phyloP scores from a whole-genome alignment of 2,888 invertebrate genomes.

The Idaea aversata region DNA sequence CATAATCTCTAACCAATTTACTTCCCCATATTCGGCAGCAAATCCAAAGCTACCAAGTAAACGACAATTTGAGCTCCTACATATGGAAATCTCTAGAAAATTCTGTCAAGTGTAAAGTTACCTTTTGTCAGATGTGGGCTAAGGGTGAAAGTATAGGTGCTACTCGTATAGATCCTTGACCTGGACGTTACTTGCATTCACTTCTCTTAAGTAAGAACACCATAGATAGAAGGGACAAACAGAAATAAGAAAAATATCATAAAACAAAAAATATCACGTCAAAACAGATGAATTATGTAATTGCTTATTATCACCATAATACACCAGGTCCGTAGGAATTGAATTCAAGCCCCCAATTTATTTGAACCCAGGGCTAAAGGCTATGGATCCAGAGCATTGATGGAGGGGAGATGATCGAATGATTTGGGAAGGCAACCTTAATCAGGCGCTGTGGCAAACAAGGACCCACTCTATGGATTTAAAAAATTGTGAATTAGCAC shows the following conservation, averaged over 20 bases:
- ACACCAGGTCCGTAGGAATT: too few relatives aligned
- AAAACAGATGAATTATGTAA: too few relatives aligned
- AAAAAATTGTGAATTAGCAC: too few relatives aligned
- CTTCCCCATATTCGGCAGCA: neutral
- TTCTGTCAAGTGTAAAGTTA: constrained; percentile 6
- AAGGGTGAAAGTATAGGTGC: constrained; percentile 35
- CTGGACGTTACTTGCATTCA: constrained; percentile 2
- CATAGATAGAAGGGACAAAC: neutral
- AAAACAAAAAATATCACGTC: too few relatives aligned
- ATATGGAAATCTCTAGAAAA: neutral
- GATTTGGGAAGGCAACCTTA: too few relatives aligned
- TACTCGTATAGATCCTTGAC: constrained; percentile 13
- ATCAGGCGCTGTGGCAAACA: too few relatives aligned
- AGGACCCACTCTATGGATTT: too few relatives aligned
- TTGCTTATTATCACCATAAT: too few relatives aligned
- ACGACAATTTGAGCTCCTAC: neutral
- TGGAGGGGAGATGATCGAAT: too few relatives aligned
- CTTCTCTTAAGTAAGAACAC: neutral
- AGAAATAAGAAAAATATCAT: neutral
- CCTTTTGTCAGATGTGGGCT: constrained; percentile 27
- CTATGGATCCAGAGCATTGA: too few relatives aligned
- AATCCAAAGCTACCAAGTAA: neutral
- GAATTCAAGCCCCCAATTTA: too few relatives aligned
- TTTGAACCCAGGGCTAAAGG: too few relatives aligned
- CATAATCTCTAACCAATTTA: neutral